Conservation (phyloP, 2,797 vertebrate genomes). For the Psittacula derbiana region DNA sequence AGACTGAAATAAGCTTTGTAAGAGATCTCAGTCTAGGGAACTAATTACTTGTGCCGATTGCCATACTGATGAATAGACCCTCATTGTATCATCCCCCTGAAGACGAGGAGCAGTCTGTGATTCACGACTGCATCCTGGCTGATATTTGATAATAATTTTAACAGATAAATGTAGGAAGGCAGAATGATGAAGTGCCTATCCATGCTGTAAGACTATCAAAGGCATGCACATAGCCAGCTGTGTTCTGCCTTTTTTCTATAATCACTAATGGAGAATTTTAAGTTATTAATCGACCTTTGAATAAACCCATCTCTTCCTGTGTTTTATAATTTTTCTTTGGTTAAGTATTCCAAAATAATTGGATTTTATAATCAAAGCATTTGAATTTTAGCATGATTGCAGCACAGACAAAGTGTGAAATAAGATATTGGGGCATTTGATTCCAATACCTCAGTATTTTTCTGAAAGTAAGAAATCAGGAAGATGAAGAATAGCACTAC, state of each 20-base stretch:
- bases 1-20: constrained; percentile 86
- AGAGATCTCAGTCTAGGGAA: constrained; percentile 82
- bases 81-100: constrained; percentile 86
- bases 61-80: constrained; percentile 90
- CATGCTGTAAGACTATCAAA: constrained; percentile 85
- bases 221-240: constrained; percentile 81
- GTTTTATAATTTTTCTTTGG: neutral
- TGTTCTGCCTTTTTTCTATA: constrained; percentile 70
- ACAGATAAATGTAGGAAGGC: constrained; percentile 93
- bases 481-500: neutral
- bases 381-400: neutral
- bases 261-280: constrained; percentile 70
- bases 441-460: neutral
- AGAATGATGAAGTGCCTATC: constrained; percentile 96
- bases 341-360: neutral
- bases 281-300: constrained; percentile 70
- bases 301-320: constrained; percentile 31
- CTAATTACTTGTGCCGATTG: constrained; percentile 92
- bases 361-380: neutral
- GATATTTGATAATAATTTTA: constrained; percentile 98
- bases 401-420: neutral
- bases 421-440: neutral
- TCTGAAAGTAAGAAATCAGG: neutral
- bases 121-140: constrained; percentile 83
- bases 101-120: constrained; percentile 81